A percentile compares a stretch with the other conserved stretches of the same genome.
These are phyloP conservation scores for Achlya flavicornis DNA, from an alignment of 2,888 invertebrate species.

Conservation along the genomic window DNA sequence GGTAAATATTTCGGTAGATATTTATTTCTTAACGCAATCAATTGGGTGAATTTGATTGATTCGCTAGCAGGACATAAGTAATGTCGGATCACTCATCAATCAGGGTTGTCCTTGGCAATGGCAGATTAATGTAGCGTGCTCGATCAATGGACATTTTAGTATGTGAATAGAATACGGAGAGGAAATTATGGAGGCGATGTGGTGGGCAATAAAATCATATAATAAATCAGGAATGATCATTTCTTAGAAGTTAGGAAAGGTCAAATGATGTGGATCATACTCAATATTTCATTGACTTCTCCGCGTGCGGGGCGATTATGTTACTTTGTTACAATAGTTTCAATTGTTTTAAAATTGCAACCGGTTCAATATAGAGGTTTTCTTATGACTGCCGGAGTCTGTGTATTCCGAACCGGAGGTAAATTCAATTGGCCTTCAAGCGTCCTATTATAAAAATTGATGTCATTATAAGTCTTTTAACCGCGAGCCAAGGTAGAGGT, in stretches of 20 bases:
- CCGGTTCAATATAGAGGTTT: too few species aligned
- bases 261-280: not conserved
- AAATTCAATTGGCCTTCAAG: too few species aligned
- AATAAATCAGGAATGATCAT: not conserved
- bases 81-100: constrained; percentile 60
- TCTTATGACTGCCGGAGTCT: too few species aligned
- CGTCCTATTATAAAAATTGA: too few species aligned
- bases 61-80: constrained; percentile 50
- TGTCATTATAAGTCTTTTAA: too few species aligned
- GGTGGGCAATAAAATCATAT: not conserved
- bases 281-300: not conserved
- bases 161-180: constrained; percentile 15
- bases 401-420: too few species aligned
- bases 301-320: not conserved
- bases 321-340: too few species aligned
- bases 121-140: constrained; percentile 56
- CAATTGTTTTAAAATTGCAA: too few species aligned
- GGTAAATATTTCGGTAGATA: constrained; percentile 20
- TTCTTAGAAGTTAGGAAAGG: not conserved
- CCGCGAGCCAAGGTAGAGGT: too few species aligned
- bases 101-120: constrained; percentile 61
- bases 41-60: constrained; percentile 44
- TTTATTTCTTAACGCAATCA: constrained; percentile 25
- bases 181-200: not conserved
- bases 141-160: constrained; percentile 47